Conservation (phyloP, 2,888 invertebrate species). For the Cyaniris semiargus region DNA sequence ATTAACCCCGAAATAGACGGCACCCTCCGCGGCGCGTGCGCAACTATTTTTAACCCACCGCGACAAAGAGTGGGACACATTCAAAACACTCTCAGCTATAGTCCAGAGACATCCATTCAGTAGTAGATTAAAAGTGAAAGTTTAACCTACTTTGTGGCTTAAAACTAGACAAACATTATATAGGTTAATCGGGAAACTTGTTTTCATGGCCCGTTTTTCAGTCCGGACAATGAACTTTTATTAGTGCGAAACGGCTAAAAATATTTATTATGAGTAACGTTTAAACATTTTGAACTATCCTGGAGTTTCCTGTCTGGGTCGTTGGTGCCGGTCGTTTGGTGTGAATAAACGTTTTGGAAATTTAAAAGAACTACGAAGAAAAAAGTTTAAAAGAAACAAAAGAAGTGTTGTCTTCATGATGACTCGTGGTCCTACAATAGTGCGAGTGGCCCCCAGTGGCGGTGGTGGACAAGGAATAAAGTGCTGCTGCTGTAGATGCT, state of each 20-base stretch:
- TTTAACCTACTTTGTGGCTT: neutral
- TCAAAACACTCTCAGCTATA: slow-evolving; percentile 51
- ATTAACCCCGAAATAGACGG: slow-evolving; percentile 60
- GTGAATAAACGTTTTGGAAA: neutral
- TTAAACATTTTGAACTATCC: slow-evolving; percentile 61
- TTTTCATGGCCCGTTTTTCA: slow-evolving; percentile 32
- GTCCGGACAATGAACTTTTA: slow-evolving; percentile 46
- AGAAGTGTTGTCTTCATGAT: slow-evolving; percentile 44
- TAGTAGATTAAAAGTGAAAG: neutral
- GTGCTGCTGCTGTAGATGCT: slow-evolving; percentile 88
- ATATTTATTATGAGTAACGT: slow-evolving; percentile 73
- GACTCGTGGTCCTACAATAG: slow-evolving; percentile 74
- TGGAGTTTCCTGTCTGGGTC: slow-evolving; percentile 58
- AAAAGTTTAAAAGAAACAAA: neutral
- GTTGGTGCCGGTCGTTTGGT: slow-evolving; percentile 31
- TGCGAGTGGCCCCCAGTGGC: slow-evolving; percentile 65
- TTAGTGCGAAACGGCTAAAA: slow-evolving; percentile 64
- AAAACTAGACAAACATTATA: slow-evolving; percentile 25
- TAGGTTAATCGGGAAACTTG: neutral
- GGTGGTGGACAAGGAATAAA: slow-evolving; percentile 78
- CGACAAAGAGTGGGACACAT: slow-evolving; percentile 54
- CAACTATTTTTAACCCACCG: slow-evolving; percentile 58
- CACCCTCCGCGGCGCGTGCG: slow-evolving; percentile 65
- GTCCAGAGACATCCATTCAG: slow-evolving; percentile 45
- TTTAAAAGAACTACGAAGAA: too few relatives aligned